A percentile compares a stretch with the other conserved stretches of the same genome.
Conservation (phyloP, 1,140 invertebrate genomes). For the Heliconius himera region DNA sequence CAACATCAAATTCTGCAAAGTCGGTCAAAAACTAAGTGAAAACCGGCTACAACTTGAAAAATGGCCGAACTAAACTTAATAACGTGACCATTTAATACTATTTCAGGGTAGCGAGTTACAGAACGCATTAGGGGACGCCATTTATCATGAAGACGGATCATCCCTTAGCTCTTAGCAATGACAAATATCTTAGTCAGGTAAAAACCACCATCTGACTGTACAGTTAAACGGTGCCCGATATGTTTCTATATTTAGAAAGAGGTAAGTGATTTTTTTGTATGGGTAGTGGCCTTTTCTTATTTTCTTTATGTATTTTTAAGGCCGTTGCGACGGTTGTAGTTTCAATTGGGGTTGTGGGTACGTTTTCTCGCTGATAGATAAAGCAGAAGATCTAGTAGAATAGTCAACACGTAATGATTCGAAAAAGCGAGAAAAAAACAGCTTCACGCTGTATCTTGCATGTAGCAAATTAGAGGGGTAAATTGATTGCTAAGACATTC, state of each 20-base stretch:
- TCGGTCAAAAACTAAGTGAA: slow-evolving; percentile 22
- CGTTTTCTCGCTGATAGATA: too few relatives aligned
- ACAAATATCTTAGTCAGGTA: slow-evolving; percentile 60
- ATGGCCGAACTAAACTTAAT: slow-evolving; percentile 28
- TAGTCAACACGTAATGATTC: too few relatives aligned
- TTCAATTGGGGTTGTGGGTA: too few relatives aligned
- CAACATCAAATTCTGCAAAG: background rate
- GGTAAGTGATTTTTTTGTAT: background rate
- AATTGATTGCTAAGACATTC: too few relatives aligned
- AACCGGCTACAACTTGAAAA: background rate
- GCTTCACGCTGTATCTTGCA: too few relatives aligned
- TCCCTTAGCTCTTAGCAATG: slow-evolving; percentile 46
- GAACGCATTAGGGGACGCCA: slow-evolving; percentile 47
- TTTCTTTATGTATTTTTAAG: background rate
- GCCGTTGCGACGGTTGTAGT: too few relatives aligned
- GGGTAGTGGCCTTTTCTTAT: background rate
- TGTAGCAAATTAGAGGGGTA: too few relatives aligned
- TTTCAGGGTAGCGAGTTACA: slow-evolving; percentile 34
- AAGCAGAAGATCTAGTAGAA: too few relatives aligned
- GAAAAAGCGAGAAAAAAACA: too few relatives aligned
- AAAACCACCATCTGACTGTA: slow-evolving; percentile 34
- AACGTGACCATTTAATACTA: slow-evolving; percentile 27
- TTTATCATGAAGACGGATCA: slow-evolving; percentile 60
- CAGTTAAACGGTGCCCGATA: background rate
- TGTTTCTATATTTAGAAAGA: background rate